Percentiles rank a stretch among this genome's conserved stretches.
These are phyloP conservation scores for Sciurus niger DNA, from an alignment of 2,113 vertebrate species.

Conservation along the genomic window DNA sequence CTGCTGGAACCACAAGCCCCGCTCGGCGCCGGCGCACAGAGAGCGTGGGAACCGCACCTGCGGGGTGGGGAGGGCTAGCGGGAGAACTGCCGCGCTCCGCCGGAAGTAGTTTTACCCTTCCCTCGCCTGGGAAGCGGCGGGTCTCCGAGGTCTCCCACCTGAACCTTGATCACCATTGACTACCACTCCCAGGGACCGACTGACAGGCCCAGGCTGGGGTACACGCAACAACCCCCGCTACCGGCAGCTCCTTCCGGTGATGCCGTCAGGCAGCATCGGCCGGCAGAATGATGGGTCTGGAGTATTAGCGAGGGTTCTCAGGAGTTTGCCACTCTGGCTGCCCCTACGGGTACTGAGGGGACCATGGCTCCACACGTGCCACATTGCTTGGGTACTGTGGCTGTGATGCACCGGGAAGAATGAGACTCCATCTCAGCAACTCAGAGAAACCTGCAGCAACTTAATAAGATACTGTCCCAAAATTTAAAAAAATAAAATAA, in stretches of 20 bases:
- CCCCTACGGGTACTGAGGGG: not conserved
- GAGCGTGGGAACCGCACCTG: rapidly evolving
- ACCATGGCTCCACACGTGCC: not conserved
- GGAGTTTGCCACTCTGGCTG: not conserved
- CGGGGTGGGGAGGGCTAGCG: not conserved
- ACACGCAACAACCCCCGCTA: too few species aligned
- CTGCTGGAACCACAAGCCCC: not conserved
- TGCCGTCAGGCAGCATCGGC: not conserved
- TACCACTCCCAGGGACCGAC: too few species aligned
- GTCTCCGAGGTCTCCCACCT: not conserved
- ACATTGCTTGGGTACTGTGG: not conserved
- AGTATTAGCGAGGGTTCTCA: too few species aligned
- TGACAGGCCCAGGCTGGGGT: too few species aligned
- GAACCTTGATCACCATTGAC: rapidly evolving
- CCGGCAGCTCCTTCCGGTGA: not conserved
- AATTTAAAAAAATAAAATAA: too few species aligned
- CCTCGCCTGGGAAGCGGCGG: not conserved
- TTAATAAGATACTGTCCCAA: too few species aligned
- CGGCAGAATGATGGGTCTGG: too few species aligned
- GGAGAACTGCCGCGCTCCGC: not conserved
- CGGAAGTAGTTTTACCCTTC: not conserved
- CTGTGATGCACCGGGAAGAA: not conserved
- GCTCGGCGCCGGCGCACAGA: rapidly evolving
- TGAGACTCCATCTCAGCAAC: not conserved
- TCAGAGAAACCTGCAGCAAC: too few species aligned